A percentile compares a stretch with the other conserved stretches of the same genome.
Conservation (phyloP, 1,140 invertebrate species). For the Apis cerana region DNA sequence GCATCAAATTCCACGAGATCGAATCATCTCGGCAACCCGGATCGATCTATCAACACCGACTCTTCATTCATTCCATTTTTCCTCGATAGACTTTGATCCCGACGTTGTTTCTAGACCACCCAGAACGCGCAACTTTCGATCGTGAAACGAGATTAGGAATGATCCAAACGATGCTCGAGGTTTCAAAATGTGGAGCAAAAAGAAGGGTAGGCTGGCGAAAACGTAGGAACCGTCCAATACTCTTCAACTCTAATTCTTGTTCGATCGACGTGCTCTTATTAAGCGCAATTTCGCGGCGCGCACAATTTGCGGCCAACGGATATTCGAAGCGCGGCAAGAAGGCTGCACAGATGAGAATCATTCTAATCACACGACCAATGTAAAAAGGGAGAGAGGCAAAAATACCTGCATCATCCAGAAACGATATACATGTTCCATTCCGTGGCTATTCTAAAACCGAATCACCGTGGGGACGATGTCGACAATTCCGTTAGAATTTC, state of each 20-base stretch:
- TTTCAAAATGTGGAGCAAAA: too few species aligned
- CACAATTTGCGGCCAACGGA: conserved; percentile 32
- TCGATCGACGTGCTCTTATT: conserved; percentile 38
- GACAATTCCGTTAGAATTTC: too few species aligned
- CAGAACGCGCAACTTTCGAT: background rate
- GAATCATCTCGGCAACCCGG: background rate
- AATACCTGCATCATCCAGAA: background rate
- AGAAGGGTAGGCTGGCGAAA: background rate
- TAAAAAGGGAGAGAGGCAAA: conserved; percentile 4
- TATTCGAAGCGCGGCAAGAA: background rate
- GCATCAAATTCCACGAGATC: background rate
- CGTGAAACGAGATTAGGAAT: background rate
- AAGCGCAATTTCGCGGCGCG: conserved; percentile 33
- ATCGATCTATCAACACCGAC: background rate
- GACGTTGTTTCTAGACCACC: background rate
- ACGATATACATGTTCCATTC: too few species aligned
- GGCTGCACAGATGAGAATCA: conserved; percentile 31
- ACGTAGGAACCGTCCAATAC: background rate
- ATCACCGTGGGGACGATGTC: too few species aligned
- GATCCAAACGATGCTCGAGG: background rate
- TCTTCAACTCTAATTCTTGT: conserved; percentile 14
- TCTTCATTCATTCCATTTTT: background rate
- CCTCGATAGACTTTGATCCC: background rate
- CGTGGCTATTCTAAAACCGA: too few species aligned
- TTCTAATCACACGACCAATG: conserved; percentile 32